Base-by-base conservation (phyloP, 2,888 invertebrate genomes). In the Pyrocoelia pectoralis region DNA sequence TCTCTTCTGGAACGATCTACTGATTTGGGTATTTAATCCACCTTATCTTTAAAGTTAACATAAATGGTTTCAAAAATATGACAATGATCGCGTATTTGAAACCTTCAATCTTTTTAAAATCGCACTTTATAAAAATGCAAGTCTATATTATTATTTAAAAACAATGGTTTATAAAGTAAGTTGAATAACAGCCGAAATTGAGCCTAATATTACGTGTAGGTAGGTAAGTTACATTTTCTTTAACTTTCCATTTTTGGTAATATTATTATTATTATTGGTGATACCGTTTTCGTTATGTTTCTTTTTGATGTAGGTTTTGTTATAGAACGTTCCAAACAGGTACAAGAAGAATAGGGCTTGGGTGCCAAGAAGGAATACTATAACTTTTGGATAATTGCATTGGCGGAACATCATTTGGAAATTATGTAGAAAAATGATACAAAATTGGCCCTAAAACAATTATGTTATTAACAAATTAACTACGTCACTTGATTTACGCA, bases 271-370 rank as follows among this genome's bases (percentile, higher is more conserved):
- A n/a, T 67, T 4, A 51, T 52, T 3, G 24, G 3, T 24, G 6
- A 3, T 24, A 15, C 29, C 19, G 40, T 48, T 46, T 43, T 43
- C 13, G 17, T 46, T 52, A n/a, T 12, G 15, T 24, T 33, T 59
- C 29, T 17, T 40, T 60, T 28, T 48, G 0, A n/a, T 83, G 76
- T 93, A 93, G 69, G 85, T 89, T 61, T 83, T 83, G 52, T 88
- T 83, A 77, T 93, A 93, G 79, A 93, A 93, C 61, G 87, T 86
- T 33, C 90, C 90, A 72, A 93, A 93, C 81, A 93, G 86, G 73
- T 92, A 93, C 4, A 91, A 84, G 80, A 93, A 93, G 49, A 90
- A 83, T 0, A 84, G 81, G 3, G 92, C 86, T 75, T 93, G 91
- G 40, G 88, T 79, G 0, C 84, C 80, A 2, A 93, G 81, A 1